Evolutionary conservation across 2,888 invertebrate species (phyloP).

Genomic region (Brassicogethes aeneus): DNA sequence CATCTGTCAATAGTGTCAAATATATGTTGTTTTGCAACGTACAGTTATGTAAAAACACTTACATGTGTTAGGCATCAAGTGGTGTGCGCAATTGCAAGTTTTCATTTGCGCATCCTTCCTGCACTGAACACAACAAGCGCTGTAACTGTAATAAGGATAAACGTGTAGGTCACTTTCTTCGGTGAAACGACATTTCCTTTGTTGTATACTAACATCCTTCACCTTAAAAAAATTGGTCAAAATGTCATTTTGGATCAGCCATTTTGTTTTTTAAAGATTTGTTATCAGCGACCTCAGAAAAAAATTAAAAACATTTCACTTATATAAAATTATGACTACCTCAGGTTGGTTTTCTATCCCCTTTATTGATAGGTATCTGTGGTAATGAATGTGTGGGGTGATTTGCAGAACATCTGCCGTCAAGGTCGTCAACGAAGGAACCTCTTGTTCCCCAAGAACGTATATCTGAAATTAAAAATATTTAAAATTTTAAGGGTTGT

Average conservation of each 20-base stretch:
- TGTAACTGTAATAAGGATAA: slow-evolving; percentile 61
- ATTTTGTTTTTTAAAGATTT: too few relatives aligned
- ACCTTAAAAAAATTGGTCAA: slow-evolving; percentile 29
- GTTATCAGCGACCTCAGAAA: too few relatives aligned
- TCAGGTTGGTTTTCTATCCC: slow-evolving; percentile 62
- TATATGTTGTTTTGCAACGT: too few relatives aligned
- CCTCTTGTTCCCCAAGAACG: slow-evolving; percentile 56
- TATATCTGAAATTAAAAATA: slow-evolving; percentile 46
- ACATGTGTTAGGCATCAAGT: slow-evolving; percentile 58
- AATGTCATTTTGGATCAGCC: not conserved
- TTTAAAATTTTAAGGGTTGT: too few relatives aligned
- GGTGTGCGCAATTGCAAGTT: slow-evolving; percentile 59
- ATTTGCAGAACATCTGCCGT: slow-evolving; percentile 52
- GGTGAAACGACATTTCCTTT: slow-evolving; percentile 62
- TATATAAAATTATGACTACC: too few relatives aligned
- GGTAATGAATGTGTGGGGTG: slow-evolving; percentile 47
- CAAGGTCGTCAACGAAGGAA: slow-evolving; percentile 58
- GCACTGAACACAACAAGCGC: slow-evolving; percentile 63
- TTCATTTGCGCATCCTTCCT: slow-evolving; percentile 54
- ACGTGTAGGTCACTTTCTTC: slow-evolving; percentile 55
- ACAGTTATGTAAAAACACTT: slow-evolving; percentile 13
- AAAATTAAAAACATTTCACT: too few relatives aligned
- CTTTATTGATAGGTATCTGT: slow-evolving; percentile 34
- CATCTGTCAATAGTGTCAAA: too few relatives aligned
- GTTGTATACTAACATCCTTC: slow-evolving; percentile 49